A percentile compares a stretch with the other conserved stretches of the same genome.
These are phyloP conservation scores for Porites evermanni DNA, from an alignment of 92 coral and sea anemone species.

Conservation along the genomic window DNA sequence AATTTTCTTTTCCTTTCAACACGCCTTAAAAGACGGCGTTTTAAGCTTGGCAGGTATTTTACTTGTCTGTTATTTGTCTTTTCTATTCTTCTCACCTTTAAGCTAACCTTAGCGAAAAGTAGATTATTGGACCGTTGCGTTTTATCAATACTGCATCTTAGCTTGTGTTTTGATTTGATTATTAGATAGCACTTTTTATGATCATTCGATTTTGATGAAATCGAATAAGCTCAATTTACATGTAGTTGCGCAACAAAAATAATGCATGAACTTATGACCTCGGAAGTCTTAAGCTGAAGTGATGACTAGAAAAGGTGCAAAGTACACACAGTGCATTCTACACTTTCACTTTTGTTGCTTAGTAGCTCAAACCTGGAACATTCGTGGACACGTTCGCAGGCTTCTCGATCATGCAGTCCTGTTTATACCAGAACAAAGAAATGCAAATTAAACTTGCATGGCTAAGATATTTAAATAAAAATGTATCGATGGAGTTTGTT, in stretches of 20 bases:
- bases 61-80: not conserved
- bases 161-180: not conserved
- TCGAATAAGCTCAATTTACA: not conserved
- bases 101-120: not conserved
- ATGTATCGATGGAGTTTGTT: too few species aligned
- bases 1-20: not conserved
- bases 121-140: not conserved
- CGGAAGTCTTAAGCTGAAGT: not conserved
- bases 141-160: not conserved
- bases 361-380: not conserved
- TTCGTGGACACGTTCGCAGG: not conserved
- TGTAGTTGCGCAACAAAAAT: not conserved
- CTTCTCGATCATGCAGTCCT: too few species aligned
- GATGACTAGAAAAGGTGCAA: not conserved
- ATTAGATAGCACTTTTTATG: not conserved
- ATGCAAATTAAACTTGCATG: too few species aligned
- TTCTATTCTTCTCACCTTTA: not conserved
- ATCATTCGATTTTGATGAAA: not conserved
- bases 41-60: not conserved
- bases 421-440: too few species aligned
- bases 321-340: not conserved
- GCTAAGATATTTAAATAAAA: too few species aligned
- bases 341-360: not conserved
- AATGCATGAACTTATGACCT: not conserved
- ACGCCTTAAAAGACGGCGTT: slow-evolving; percentile 1